Evolutionary conservation across 1,140 invertebrate species (phyloP), one percentile per base, ranked within the genome.

Genomic region (Listronotus bonariensis): DNA sequence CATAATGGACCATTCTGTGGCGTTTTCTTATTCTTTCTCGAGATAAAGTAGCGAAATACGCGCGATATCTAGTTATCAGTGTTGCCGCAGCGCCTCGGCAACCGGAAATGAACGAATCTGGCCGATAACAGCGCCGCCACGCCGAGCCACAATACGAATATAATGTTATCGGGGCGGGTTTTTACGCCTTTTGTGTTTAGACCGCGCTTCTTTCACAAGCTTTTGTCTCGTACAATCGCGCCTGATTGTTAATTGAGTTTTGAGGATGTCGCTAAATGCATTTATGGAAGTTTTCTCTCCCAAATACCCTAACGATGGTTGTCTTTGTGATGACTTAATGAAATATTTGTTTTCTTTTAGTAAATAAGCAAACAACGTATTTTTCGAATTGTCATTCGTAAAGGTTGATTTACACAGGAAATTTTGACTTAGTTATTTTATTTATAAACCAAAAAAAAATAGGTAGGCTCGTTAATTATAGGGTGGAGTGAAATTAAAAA

Each of bases 1-100:
- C 77, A 79, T 79, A 79, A 79, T 79, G 77, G 77, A 75, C 77
- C 76, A 77, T 79, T 79, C 76, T 78, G 73, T 69, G 76, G 70
- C 77, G 76, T 79, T 79, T 79, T 79, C 77, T 79, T 79, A 79
- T 79, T 79, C 77, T 79, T 78, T 79, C 75, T 77, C 67, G 67
- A 76, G 77, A 79, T 79, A 79, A 79, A 79, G 73, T 74, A 74
- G 69, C 68, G 76, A 76, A 79, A 78, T 77, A 71, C 74, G 72
- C 68, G 73, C 75, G 76, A 79, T 79, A 79, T 79, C 76, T 77
- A 72, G 76, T 78, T 78, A 78, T 78, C 76, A 77, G 75, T 77
- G 75, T 75, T 74, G 76, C 74, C 72, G 74, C 77, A 77, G 77
- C 75, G 76, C 74, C 69, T 63, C 56, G 42, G 58, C 55, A 69